phyloP scores from a whole-genome alignment of 2,797 vertebrate species.

The Rhinichthys osculus region DNA sequence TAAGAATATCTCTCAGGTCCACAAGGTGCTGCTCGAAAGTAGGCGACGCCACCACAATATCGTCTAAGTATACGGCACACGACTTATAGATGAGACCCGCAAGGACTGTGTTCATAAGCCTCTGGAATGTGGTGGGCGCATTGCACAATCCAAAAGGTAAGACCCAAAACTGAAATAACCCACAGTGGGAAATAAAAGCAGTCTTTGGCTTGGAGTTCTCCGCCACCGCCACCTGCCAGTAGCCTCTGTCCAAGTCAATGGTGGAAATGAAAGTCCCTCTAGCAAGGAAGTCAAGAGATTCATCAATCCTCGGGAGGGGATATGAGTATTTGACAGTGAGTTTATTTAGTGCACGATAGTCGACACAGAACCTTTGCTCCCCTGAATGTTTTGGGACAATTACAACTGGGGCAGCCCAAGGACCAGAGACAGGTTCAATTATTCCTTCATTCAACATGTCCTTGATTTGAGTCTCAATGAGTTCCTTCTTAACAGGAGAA shows the following conservation, averaged over 20 bases:
- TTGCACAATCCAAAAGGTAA: background rate
- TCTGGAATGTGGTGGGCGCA: background rate
- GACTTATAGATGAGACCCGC: background rate
- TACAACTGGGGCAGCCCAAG: background rate
- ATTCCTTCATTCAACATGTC: too few species aligned
- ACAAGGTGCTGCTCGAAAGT: background rate
- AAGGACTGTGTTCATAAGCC: background rate
- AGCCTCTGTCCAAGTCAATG: background rate
- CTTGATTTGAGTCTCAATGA: constrained; percentile 13
- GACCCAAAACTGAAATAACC: background rate
- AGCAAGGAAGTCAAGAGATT: background rate
- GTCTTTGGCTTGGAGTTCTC: background rate
- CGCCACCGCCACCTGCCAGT: background rate
- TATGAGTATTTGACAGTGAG: background rate
- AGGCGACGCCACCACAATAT: background rate
- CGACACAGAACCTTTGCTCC: background rate
- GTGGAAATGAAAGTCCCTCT: background rate
- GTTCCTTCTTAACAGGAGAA: constrained; percentile 13
- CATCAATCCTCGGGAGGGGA: background rate
- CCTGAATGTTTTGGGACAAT: background rate
- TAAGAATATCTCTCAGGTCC: background rate
- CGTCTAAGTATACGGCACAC: background rate
- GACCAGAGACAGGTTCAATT: too few species aligned
- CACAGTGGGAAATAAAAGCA: background rate
- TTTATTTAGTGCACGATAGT: background rate